Evolutionary conservation across 1,140 invertebrate species (phyloP).

Genomic region (Lasioglossum baleicum): DNA sequence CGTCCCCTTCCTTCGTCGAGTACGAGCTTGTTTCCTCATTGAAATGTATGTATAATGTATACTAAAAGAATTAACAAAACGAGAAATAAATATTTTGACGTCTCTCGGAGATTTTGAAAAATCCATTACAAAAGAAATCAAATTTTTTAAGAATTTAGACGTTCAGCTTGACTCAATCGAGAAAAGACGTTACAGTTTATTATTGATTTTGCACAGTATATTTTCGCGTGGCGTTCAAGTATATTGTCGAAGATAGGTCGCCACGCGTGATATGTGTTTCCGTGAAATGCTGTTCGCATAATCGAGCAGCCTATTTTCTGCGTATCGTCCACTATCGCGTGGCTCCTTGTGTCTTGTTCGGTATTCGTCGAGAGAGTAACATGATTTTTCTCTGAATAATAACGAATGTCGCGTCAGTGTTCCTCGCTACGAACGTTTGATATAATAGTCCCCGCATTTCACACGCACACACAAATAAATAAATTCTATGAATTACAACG

Average conservation of each 20-base stretch:
- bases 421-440: conserved; percentile 9
- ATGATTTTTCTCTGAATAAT: background rate
- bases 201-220: background rate
- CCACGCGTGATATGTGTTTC: conserved; percentile 58
- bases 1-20: too few relatives aligned
- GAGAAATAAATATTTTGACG: too few relatives aligned
- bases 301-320: background rate
- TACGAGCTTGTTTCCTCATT: too few relatives aligned
- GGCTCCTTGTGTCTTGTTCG: background rate
- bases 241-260: conserved; percentile 26
- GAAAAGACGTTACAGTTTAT: background rate
- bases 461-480: conserved; percentile 59
- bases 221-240: background rate
- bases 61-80: too few relatives aligned
- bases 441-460: background rate
- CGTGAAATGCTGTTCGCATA: conserved; percentile 11
- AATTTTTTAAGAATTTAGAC: too few relatives aligned
- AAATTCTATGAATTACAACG: conserved; percentile 61
- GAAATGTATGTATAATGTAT: too few relatives aligned
- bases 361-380: background rate
- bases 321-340: background rate
- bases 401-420: background rate
- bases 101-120: too few relatives aligned
- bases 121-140: too few relatives aligned
- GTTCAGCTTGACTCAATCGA: background rate